phyloP scores from a whole-genome alignment of 2,113 vertebrate species.

The Melospiza melodia region DNA sequence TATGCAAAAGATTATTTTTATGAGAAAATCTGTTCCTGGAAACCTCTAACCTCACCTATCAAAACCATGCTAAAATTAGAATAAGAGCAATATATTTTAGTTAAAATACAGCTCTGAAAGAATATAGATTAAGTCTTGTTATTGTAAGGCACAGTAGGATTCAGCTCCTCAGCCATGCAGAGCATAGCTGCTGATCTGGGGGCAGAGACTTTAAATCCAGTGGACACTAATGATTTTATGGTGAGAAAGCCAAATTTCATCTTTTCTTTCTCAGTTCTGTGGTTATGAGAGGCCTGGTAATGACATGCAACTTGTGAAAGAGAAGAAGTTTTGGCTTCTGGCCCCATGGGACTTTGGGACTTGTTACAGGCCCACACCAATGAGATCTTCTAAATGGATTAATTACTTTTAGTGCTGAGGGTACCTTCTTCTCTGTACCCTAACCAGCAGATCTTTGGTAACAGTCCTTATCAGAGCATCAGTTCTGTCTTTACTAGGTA shows the following conservation, averaged over 20 bases:
- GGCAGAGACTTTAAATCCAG: background rate
- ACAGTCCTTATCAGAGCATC: background rate
- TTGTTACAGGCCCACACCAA: background rate
- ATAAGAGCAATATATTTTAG: background rate
- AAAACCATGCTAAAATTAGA: background rate
- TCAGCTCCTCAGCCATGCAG: background rate
- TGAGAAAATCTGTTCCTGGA: background rate
- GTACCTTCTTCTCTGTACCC: background rate
- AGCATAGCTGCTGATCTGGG: background rate
- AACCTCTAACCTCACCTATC: background rate
- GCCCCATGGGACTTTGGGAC: background rate
- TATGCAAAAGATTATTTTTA: background rate
- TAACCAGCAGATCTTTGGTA: background rate
- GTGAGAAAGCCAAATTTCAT: background rate
- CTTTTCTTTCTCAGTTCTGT: background rate
- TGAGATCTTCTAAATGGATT: background rate
- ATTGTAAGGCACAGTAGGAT: background rate
- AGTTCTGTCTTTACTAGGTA: background rate
- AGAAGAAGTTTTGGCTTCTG: background rate
- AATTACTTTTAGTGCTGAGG: background rate
- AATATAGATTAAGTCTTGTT: background rate
- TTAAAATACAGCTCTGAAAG: background rate
- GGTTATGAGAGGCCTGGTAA: background rate
- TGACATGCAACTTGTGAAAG: background rate
- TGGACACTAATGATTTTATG: background rate